Conservation (phyloP, 2,888 invertebrate genomes). For the Digitonthophagus gazella region DNA sequence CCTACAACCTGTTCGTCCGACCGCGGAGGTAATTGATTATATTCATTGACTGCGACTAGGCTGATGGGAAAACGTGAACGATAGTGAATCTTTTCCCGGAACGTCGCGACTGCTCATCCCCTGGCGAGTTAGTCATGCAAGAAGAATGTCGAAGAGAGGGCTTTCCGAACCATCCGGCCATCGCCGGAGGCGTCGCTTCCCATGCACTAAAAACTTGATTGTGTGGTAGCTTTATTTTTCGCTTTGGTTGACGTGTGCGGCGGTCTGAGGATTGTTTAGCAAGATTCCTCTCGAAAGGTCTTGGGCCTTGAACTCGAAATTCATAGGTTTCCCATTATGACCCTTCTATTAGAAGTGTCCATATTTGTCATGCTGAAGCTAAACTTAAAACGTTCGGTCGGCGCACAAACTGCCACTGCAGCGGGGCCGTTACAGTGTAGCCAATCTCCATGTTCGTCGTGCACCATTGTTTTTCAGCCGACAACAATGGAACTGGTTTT, state of each 20-base stretch:
- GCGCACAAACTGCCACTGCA: not conserved
- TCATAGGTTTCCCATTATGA: too few species aligned
- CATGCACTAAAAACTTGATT: not conserved
- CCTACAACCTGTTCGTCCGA: conserved; percentile 31
- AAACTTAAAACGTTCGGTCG: not conserved
- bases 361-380: not conserved
- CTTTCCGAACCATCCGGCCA: not conserved
- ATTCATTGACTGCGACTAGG: conserved; percentile 13
- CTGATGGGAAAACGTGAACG: conserved; percentile 14
- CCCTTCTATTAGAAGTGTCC: not conserved
- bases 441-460: not conserved
- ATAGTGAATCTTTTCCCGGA: not conserved
- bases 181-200: not conserved
- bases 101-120: conserved; percentile 4
- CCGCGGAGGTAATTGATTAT: conserved; percentile 16
- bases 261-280: not conserved
- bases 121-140: conserved; percentile 6
- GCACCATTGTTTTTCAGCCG: not conserved
- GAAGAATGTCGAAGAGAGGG: not conserved
- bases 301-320: not conserved
- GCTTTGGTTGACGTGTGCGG: not conserved
- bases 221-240: not conserved
- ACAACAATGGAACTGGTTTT: not conserved
- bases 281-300: not conserved
- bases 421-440: not conserved